phyloP scores from a whole-genome alignment of 1,140 invertebrate species.

The Colletes latitarsis region DNA sequence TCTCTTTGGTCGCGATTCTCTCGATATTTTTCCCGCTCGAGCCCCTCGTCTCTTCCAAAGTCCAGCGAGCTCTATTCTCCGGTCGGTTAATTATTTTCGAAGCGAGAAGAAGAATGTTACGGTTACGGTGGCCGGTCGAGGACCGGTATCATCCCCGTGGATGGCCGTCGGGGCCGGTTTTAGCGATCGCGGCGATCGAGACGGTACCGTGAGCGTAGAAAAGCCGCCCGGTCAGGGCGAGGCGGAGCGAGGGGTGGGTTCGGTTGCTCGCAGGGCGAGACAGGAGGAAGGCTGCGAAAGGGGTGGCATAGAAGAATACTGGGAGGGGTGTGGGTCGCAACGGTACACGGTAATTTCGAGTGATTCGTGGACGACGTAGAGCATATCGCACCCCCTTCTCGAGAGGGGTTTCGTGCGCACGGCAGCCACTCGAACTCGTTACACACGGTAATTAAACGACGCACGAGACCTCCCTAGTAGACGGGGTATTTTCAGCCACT shows the following conservation, averaged over 20 bases:
- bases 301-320: not conserved
- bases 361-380: slow-evolving; percentile 73
- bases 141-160: not conserved
- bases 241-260: slow-evolving; percentile 28
- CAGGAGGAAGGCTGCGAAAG: slow-evolving; percentile 22
- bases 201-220: slow-evolving; percentile 17
- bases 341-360: slow-evolving; percentile 70
- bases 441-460: slow-evolving; percentile 80
- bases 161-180: not conserved
- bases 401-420: slow-evolving; percentile 76
- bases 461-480: slow-evolving; percentile 75
- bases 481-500: slow-evolving; percentile 70
- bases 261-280: slow-evolving; percentile 11
- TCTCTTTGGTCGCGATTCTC: not conserved
- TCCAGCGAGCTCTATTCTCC: too few species aligned
- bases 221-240: slow-evolving; percentile 5
- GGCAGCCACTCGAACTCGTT: slow-evolving; percentile 80
- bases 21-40: slow-evolving; percentile 29
- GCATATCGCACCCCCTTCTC: slow-evolving; percentile 71
- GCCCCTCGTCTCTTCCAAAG: not conserved
- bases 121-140: not conserved
- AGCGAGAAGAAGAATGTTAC: not conserved
- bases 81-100: not conserved
- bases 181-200: slow-evolving; percentile 33
- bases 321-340: slow-evolving; percentile 51